Evolutionary conservation across 2,888 invertebrate genomes (phyloP), one percentile per base, ranked within the genome.

Genomic region (Nomada fucata): DNA sequence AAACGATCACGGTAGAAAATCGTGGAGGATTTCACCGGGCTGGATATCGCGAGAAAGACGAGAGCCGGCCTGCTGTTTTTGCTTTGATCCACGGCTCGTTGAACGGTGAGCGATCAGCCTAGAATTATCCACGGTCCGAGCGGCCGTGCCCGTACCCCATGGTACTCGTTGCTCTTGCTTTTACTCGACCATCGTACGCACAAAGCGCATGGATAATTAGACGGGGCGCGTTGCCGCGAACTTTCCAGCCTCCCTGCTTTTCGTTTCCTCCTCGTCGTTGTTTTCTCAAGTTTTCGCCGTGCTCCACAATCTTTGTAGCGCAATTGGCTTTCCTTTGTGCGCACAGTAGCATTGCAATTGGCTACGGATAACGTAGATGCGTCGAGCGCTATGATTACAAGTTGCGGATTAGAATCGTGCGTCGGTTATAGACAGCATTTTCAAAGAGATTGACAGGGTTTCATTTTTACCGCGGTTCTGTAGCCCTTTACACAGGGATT

Each of bases 201-300:
- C 82, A 88, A 88, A 89, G 86, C 81, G 84, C 86, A 89, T 83
- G 84, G 85, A 85, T 89, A 89, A 89, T 90, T 90, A 89, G 84
- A 83, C 83, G 23, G 64, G 70, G 50, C 63, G 52, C 60, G 74
- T 63, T 61, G 61, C 59, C 65, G 65, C 61, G 50, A 61, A 61
- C 67, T 70, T 69, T 71, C 71, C 44, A 71, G 60, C 52, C 59
- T 68, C 69, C 70, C n/a, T 42, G 50, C 69, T 59, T 67, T 67
- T 68, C 63, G 23, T 53, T 60, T 60, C 65, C 50, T 67, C 44
- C n/a, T 65, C 53, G 20, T 57, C 26, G 20, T 42, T 42, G 18
- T 52, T 61, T 60, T 20, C 53, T 67, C 20, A n/a, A n/a, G 18
- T 1, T 15, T 44, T 3, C 29, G 20, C 15, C 47, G 47, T 13